Percentiles rank a stretch among this genome's conserved stretches.
Conservation (phyloP, 2,113 vertebrate species). For the Cervus canadensis region DNA sequence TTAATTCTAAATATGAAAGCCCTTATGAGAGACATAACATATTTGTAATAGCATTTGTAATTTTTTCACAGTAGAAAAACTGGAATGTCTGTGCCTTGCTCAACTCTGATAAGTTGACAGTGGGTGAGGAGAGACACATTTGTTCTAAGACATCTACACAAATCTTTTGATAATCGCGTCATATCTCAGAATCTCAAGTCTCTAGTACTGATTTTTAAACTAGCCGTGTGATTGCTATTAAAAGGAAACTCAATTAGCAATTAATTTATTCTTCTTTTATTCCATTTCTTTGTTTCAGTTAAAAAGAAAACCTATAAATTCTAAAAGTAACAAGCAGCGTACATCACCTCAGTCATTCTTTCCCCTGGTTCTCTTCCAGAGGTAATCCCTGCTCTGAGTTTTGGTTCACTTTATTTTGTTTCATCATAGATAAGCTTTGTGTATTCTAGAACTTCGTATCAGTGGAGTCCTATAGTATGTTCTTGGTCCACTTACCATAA, state of each 20-base stretch:
- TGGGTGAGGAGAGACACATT: background rate
- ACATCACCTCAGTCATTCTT: fast-evolving
- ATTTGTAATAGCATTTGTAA: background rate
- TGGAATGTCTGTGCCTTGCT: background rate
- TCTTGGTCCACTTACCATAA: background rate
- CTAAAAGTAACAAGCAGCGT: background rate
- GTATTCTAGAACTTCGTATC: background rate
- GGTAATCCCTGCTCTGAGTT: background rate
- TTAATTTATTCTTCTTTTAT: background rate
- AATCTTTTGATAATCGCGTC: background rate
- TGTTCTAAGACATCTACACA: background rate
- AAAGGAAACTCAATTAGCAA: background rate
- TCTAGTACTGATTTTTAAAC: background rate
- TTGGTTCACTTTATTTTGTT: background rate
- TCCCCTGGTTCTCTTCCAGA: background rate
- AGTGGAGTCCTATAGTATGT: background rate
- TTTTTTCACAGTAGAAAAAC: background rate
- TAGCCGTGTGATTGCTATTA: background rate
- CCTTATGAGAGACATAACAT: background rate
- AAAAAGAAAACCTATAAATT: background rate
- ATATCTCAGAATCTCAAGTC: background rate
- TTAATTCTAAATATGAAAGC: background rate
- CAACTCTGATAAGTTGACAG: background rate
- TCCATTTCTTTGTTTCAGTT: background rate
- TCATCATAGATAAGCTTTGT: background rate